phyloP scores from a whole-genome alignment of 2,888 invertebrate genomes.

The Gymnosoma rotundatum region DNA sequence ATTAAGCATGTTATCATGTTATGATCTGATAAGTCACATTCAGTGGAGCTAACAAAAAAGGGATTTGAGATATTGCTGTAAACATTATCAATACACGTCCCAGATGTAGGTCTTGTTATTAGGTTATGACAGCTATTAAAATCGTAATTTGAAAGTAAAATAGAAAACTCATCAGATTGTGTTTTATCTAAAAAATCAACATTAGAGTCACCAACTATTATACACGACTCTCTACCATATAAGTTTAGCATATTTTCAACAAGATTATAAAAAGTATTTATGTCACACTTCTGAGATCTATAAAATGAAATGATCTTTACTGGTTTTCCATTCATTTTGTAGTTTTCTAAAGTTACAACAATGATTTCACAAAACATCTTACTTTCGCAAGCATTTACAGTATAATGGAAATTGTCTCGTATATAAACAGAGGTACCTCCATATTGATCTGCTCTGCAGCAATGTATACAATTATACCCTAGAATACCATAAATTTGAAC shows the following conservation, averaged over 20 bases:
- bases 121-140: conserved; percentile 12
- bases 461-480: conserved; percentile 35
- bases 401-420: no score
- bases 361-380: not conserved
- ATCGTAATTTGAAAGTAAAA: conserved; percentile 10
- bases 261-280: not conserved
- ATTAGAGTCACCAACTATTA: conserved; percentile 12
- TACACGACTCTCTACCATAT: conserved; percentile 4
- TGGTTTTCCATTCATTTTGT: conserved; percentile 2
- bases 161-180: not conserved
- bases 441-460: conserved; percentile 27
- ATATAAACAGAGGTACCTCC: no score
- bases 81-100: conserved; percentile 2
- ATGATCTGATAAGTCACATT: conserved; percentile 3
- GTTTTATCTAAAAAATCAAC: not conserved
- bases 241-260: not conserved
- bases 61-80: not conserved
- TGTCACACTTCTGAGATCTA: conserved; percentile 23
- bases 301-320: conserved; percentile 2
- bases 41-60: not conserved
- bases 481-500: conserved; percentile 26
- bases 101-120: not conserved
- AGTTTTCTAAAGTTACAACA: not conserved
- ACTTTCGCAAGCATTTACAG: conserved; percentile 3
- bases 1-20: not conserved